A percentile compares a stretch with the other conserved stretches of the same genome.
These are phyloP conservation scores for Schrankia costaestrigalis DNA, from an alignment of 2,888 invertebrate genomes.

Conservation along the genomic window DNA sequence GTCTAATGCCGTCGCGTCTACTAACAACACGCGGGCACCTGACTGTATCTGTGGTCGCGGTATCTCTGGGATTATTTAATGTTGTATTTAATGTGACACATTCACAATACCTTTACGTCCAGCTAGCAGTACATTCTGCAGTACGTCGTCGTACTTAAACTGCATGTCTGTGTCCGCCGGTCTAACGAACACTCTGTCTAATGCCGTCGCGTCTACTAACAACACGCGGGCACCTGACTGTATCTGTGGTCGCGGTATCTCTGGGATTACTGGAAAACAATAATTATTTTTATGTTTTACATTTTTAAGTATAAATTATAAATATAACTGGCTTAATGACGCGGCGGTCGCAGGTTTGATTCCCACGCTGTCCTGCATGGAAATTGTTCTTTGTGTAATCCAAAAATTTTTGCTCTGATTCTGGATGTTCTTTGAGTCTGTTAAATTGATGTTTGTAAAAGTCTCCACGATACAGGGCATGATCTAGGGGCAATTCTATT, in stretches of 20 bases:
- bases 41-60: slow-evolving; percentile 1
- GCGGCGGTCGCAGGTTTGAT: no score
- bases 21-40: slow-evolving; percentile 38
- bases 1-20: slow-evolving; percentile 38
- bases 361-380: no score
- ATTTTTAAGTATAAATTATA: no score
- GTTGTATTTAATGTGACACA: background rate
- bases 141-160: slow-evolving; percentile 35
- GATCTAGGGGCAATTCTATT: no score
- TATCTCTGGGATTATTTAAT: background rate
- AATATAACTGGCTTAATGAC: no score
- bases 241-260: slow-evolving; percentile 45
- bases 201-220: slow-evolving; percentile 40
- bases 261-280: slow-evolving; percentile 31
- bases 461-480: no score
- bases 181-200: slow-evolving; percentile 41
- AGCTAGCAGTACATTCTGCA: slow-evolving; percentile 42
- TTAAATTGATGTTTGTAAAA: no score
- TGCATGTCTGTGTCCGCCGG: slow-evolving; percentile 23
- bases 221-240: slow-evolving; percentile 33
- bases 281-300: no score
- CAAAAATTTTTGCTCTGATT: no score
- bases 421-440: no score
- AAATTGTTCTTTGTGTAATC: no score
- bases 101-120: slow-evolving; percentile 36